Conservation (phyloP, 2,113 vertebrate species). For the Eretmochelys imbricata region DNA sequence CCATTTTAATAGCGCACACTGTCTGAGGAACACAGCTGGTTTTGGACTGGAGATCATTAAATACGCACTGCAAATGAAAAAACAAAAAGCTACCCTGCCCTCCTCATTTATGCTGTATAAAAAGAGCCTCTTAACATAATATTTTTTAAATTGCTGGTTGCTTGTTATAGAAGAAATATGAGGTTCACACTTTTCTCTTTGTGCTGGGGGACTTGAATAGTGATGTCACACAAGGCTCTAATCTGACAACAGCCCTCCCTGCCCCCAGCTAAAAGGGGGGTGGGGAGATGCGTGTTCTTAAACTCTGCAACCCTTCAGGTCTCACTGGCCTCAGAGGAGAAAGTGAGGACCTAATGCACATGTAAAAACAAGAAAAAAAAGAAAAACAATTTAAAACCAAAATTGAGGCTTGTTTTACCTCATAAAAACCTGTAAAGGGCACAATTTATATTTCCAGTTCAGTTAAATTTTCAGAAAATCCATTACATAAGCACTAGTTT, state of each 20-base stretch:
- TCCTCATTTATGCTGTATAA: not conserved
- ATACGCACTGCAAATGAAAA: slow-evolving; percentile 3
- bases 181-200: not conserved
- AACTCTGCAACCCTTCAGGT: not conserved
- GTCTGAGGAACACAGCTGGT: not conserved
- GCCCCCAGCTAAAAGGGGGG: not conserved
- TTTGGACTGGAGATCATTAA: not conserved
- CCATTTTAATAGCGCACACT: not conserved
- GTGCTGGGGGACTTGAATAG: not conserved
- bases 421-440: slow-evolving; percentile 51
- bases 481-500: slow-evolving; percentile 62
- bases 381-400: slow-evolving; percentile 19
- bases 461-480: slow-evolving; percentile 65
- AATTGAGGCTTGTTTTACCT: slow-evolving; percentile 54
- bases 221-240: not conserved
- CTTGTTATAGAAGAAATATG: not conserved
- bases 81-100: not conserved
- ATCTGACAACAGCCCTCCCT: not conserved
- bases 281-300: not conserved
- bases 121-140: not conserved
- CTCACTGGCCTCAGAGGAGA: not conserved
- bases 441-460: slow-evolving; percentile 64
- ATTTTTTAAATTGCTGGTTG: not conserved
- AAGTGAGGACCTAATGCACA: not conserved
- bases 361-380: slow-evolving; percentile 39